A percentile compares a stretch with the other conserved stretches of the same genome.
These are phyloP conservation scores for Falco naumanni DNA, from an alignment of 2,797 vertebrate species.

Conservation along the genomic window DNA sequence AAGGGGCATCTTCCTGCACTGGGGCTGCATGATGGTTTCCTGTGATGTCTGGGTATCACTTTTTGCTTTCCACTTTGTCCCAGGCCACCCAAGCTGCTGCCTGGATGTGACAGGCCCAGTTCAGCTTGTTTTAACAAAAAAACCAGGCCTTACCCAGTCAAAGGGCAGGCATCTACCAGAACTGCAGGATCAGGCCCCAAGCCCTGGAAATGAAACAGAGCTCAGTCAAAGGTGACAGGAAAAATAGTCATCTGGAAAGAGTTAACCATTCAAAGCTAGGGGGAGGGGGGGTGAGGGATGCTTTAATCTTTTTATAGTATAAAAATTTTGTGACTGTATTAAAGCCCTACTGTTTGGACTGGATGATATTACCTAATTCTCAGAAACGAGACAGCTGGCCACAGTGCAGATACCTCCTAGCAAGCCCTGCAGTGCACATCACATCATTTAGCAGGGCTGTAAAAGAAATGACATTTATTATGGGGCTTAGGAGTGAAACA, in stretches of 20 bases:
- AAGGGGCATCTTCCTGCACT: accelerated
- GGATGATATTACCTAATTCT: constrained; percentile 46
- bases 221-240: neutral
- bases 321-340: constrained; percentile 30
- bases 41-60: neutral
- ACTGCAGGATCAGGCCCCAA: neutral
- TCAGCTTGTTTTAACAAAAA: neutral
- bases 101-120: neutral
- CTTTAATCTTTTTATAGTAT: constrained; percentile 53
- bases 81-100: neutral
- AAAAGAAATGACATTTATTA: constrained; percentile 49
- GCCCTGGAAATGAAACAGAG: neutral
- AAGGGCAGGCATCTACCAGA: neutral
- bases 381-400: constrained; percentile 30
- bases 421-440: neutral
- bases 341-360: constrained; percentile 44
- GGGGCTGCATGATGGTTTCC: neutral
- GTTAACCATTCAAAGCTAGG: neutral
- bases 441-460: constrained; percentile 34
- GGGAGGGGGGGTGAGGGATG: neutral
- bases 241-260: constrained; percentile 41
- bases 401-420: neutral
- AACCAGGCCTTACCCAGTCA: neutral
- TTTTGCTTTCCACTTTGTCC: neutral
- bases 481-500: constrained; percentile 7